Conservation (phyloP, 2,888 invertebrate species). For the Emesis russula region DNA sequence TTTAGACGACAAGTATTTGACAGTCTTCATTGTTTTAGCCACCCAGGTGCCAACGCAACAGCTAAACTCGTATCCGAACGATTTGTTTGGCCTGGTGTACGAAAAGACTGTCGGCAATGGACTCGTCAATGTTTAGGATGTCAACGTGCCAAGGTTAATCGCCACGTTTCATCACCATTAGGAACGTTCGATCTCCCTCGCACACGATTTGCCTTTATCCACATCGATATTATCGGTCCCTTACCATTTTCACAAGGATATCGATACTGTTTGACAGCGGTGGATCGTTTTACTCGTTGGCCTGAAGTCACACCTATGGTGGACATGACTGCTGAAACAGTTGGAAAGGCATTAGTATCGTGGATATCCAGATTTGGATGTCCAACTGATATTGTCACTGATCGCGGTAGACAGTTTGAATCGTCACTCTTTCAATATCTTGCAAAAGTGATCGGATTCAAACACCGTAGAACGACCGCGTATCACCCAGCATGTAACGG, state of each 20-base stretch:
- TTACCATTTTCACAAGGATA: slow-evolving; percentile 55
- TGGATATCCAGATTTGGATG: slow-evolving; percentile 93
- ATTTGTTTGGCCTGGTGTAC: too few relatives aligned
- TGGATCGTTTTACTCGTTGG: slow-evolving; percentile 89
- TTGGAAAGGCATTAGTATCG: slow-evolving; percentile 89
- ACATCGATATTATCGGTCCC: slow-evolving; percentile 76
- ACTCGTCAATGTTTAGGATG: too few relatives aligned
- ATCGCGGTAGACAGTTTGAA: slow-evolving; percentile 58
- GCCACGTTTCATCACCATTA: too few relatives aligned
- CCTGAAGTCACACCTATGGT: slow-evolving; percentile 90
- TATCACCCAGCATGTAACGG: too few relatives aligned
- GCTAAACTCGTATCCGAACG: too few relatives aligned
- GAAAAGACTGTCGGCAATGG: too few relatives aligned
- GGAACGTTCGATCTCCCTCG: too few relatives aligned
- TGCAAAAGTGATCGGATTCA: not conserved
- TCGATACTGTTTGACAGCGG: slow-evolving; percentile 79
- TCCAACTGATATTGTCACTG: slow-evolving; percentile 86
- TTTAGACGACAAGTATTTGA: slow-evolving; percentile 29
- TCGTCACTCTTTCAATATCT: slow-evolving; percentile 52
- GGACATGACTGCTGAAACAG: slow-evolving; percentile 90
- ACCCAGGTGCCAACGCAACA: too few relatives aligned
- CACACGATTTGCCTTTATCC: slow-evolving; percentile 36
- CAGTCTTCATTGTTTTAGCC: slow-evolving; percentile 53
- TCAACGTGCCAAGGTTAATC: too few relatives aligned
- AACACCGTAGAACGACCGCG: too few relatives aligned